Evolutionary conservation across 2,888 invertebrate genomes (phyloP).

Genomic region (Lepidonotus clava): DNA sequence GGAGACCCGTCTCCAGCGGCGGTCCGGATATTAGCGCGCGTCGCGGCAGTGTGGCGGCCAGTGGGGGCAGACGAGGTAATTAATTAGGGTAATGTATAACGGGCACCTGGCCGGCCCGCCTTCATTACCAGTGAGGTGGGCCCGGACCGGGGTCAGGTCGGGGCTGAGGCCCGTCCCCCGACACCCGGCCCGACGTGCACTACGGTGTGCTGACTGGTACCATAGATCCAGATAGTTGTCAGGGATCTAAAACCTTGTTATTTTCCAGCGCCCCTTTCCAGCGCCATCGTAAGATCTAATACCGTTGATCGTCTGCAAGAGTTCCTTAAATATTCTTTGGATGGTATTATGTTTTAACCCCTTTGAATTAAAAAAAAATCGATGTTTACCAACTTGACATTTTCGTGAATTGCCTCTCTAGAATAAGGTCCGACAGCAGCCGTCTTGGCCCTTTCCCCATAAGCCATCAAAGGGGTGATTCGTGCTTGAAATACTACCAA

Average conservation of each 20-base stretch:
- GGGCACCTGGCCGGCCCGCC: not conserved
- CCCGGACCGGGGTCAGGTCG: not conserved
- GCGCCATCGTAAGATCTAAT: no score
- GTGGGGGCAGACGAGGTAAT: not conserved
- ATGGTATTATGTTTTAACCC: no score
- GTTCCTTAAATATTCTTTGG: no score
- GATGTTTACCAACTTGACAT: no score
- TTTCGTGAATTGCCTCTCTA: no score
- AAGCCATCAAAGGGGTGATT: no score
- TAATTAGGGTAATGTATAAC: conserved; percentile 42
- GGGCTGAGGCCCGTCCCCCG: no score
- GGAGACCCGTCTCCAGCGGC: not conserved
- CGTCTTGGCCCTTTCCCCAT: no score
- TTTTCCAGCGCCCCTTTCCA: not conserved
- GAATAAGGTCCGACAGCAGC: no score
- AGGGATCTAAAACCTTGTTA: not conserved
- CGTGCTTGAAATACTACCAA: no score
- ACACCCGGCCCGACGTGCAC: not conserved
- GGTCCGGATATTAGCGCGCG: conserved; percentile 13
- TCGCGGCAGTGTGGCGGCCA: not conserved
- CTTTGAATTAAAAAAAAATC: no score
- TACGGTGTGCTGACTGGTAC: not conserved
- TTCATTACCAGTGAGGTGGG: conserved; percentile 27
- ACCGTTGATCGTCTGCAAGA: no score
- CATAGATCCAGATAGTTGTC: not conserved